These are phyloP conservation scores for Raja brachyura DNA, from an alignment of 2,113 vertebrate genomes.

Conservation along the genomic window DNA sequence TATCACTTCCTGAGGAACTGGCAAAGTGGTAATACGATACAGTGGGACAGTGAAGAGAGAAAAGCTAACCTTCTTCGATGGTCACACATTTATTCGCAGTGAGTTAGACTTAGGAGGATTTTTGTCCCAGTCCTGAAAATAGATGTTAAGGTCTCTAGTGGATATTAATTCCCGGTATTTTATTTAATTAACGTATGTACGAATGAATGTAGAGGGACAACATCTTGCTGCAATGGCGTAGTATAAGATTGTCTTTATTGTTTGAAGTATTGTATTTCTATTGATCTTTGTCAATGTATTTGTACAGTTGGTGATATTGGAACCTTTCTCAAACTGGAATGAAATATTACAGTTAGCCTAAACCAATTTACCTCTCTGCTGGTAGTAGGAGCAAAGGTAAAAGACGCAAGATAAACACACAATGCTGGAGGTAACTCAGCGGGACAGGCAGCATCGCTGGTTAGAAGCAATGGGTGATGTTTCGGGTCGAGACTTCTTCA, in stretches of 20 bases:
- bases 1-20: background rate
- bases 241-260: background rate
- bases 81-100: background rate
- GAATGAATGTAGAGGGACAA: background rate
- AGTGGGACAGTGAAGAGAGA: background rate
- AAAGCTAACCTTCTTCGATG: background rate
- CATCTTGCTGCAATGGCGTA: background rate
- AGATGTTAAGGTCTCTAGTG: background rate
- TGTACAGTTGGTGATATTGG: background rate
- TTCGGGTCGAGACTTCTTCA: too few species aligned
- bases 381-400: background rate
- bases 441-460: too few species aligned
- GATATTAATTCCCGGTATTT: background rate
- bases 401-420: background rate
- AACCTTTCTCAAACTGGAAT: background rate
- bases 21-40: background rate
- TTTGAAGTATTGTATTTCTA: too few species aligned
- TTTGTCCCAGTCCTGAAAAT: background rate
- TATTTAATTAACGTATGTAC: background rate
- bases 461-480: too few species aligned
- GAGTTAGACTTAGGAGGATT: background rate
- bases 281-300: background rate
- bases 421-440: too few species aligned
- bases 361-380: background rate
- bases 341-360: background rate